Conservation (phyloP, 2,113 vertebrate genomes). For the Hydropotes inermis region DNA sequence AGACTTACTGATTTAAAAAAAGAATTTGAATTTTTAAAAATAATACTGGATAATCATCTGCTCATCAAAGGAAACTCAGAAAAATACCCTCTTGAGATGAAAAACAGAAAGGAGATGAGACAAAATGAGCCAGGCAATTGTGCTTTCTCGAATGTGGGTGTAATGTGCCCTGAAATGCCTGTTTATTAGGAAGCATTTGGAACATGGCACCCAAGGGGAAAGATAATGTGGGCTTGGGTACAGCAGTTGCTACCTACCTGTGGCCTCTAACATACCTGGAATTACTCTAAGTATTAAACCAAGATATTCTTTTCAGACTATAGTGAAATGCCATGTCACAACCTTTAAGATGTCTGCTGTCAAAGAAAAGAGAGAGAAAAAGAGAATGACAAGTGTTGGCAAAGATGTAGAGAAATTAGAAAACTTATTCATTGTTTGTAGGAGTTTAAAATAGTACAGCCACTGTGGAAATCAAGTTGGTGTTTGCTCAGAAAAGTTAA, state of each 20-base stretch:
- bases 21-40: background rate
- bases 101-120: background rate
- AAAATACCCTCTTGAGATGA: background rate
- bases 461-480: background rate
- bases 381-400: background rate
- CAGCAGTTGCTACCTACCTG: background rate
- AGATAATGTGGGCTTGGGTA: background rate
- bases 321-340: background rate
- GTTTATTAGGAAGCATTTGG: background rate
- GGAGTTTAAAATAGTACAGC: background rate
- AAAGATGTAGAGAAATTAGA: background rate
- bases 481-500: background rate
- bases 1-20: background rate
- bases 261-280: background rate
- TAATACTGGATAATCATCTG: background rate
- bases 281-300: background rate
- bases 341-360: background rate
- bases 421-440: background rate
- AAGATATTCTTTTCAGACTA: background rate
- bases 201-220: background rate
- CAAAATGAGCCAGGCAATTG: accelerated
- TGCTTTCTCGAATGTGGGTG: background rate
- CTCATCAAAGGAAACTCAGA: background rate
- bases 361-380: background rate
- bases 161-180: background rate